Conservation (phyloP, 2,888 invertebrate genomes). For the Cephus rjabovi region DNA sequence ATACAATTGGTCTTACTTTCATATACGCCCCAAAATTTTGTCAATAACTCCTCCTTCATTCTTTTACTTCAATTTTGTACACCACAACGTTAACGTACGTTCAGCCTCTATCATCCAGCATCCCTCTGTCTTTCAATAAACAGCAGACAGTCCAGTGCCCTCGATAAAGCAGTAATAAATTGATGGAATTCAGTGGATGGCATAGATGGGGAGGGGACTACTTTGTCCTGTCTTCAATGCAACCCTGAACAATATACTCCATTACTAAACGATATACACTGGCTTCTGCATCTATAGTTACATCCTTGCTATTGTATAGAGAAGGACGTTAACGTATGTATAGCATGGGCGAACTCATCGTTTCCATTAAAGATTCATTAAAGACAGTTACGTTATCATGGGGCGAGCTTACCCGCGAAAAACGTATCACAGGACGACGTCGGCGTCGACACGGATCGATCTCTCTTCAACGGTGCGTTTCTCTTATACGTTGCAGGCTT, state of each 20-base stretch:
- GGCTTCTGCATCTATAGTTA: neutral
- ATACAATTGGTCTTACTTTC: conserved; percentile 34
- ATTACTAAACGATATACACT: neutral
- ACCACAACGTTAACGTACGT: neutral
- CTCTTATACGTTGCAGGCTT: no score
- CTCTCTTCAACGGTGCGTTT: neutral
- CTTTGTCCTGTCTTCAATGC: neutral
- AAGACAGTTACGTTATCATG: neutral
- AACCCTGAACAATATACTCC: neutral
- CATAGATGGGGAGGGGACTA: neutral
- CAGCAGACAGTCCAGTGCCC: conserved; percentile 26
- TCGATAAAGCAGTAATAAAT: conserved; percentile 37
- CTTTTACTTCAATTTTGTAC: neutral
- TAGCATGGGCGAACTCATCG: neutral
- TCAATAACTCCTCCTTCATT: neutral
- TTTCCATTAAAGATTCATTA: neutral
- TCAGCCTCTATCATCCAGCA: neutral
- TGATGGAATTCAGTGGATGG: conserved; percentile 23
- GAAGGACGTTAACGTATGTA: neutral
- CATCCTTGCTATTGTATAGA: neutral
- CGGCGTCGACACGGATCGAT: neutral
- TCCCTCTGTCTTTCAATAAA: conserved; percentile 2
- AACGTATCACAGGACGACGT: neutral
- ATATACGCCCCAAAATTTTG: neutral
- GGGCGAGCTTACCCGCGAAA: neutral